Evolutionary conservation across 2,113 vertebrate genomes (phyloP).

Genomic region (Mus musculus): DNA sequence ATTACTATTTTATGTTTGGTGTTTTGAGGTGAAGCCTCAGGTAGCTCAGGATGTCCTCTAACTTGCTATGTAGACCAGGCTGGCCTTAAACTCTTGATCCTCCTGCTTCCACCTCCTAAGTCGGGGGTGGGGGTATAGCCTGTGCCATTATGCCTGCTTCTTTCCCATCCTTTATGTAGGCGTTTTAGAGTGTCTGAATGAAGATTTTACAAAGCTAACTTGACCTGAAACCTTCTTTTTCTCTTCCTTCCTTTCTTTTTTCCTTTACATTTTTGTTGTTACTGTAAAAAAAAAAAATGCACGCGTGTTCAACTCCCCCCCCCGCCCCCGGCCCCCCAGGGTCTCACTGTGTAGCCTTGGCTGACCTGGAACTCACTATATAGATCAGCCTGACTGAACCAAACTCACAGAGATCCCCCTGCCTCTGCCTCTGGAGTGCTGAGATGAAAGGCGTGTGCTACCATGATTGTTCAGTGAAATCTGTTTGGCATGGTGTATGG

Average conservation of each 20-base stretch:
- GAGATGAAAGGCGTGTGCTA: background rate
- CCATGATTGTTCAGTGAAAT: background rate
- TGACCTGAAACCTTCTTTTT: background rate
- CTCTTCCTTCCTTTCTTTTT: background rate
- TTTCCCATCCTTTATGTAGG: background rate
- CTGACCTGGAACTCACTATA: background rate
- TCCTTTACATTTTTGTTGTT: background rate
- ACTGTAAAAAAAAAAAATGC: background rate
- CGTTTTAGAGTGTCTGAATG: background rate
- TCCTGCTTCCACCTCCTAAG: background rate
- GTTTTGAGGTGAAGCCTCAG: background rate
- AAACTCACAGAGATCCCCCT: background rate
- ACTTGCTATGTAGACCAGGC: background rate
- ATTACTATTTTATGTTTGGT: background rate
- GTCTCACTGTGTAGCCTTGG: background rate
- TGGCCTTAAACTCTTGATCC: background rate
- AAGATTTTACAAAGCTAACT: background rate
- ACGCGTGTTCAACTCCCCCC: background rate
- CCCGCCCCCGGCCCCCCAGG: too few species aligned
- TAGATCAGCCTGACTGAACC: background rate
- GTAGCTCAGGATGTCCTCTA: background rate
- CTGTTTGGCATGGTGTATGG: background rate
- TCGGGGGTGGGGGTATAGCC: background rate
- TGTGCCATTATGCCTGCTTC: too few species aligned
- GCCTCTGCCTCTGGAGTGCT: background rate